Conservation (phyloP, 2,113 vertebrate genomes). For the Cavia porcellus region DNA sequence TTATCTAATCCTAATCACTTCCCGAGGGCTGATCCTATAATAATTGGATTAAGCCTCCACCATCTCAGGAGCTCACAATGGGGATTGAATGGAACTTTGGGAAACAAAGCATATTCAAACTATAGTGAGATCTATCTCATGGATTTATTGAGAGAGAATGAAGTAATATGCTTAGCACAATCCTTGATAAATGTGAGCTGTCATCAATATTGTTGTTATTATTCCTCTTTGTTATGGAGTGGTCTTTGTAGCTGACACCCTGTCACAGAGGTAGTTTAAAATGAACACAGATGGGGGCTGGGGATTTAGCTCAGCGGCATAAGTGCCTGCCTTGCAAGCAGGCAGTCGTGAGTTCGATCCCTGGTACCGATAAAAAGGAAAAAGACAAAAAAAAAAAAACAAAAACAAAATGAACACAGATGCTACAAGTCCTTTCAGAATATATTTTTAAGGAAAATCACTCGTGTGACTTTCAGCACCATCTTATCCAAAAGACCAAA, state of each 20-base stretch:
- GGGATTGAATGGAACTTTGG: neutral
- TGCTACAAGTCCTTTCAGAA: neutral
- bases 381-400: too few relatives aligned
- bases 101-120: neutral
- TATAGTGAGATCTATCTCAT: neutral
- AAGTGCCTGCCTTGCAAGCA: too few relatives aligned
- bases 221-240: neutral
- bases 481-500: constrained; percentile 17
- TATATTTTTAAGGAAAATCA: constrained; percentile 47
- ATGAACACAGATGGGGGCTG: too few relatives aligned
- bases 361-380: too few relatives aligned
- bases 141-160: neutral
- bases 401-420: neutral
- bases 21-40: neutral
- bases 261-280: neutral
- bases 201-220: too few relatives aligned
- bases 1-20: neutral
- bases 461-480: neutral
- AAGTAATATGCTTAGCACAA: neutral
- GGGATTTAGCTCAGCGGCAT: too few relatives aligned
- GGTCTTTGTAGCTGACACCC: neutral
- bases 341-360: too few relatives aligned
- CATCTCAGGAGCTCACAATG: neutral
- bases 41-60: neutral
- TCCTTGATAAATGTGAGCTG: neutral